Conservation (phyloP, 1,140 invertebrate genomes). For the Drosophila azteca region DNA sequence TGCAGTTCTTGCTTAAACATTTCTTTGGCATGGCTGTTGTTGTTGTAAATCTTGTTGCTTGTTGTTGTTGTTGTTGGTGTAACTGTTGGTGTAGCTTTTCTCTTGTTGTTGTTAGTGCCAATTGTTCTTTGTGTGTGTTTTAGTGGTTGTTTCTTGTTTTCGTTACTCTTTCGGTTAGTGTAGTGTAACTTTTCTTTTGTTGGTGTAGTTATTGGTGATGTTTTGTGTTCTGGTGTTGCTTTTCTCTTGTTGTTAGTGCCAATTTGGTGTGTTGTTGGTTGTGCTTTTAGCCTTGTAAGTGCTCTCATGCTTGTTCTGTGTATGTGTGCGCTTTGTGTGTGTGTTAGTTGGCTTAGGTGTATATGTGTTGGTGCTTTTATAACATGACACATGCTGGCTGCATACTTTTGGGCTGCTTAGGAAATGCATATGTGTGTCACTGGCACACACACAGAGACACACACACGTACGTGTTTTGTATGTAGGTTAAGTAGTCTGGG, state of each 20-base stretch:
- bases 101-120: constrained; percentile 25
- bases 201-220: constrained; percentile 12
- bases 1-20: constrained; percentile 35
- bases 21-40: constrained; percentile 5
- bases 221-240: constrained; percentile 2
- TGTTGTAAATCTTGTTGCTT: constrained; percentile 2
- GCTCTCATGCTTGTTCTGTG: neutral
- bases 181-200: constrained; percentile 7
- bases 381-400: constrained; percentile 42
- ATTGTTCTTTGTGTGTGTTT: constrained; percentile 9
- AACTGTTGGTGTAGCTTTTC: constrained; percentile 3
- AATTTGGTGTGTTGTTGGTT: constrained; percentile 46
- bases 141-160: constrained; percentile 1
- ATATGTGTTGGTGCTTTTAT: constrained; percentile 37
- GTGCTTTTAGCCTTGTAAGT: constrained; percentile 44
- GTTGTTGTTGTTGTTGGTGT: constrained; percentile 5
- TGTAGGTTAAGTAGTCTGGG: constrained; percentile 77
- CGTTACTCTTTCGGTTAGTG: neutral
- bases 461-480: no score
- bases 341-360: constrained; percentile 12
- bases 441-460: no score
- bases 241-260: constrained; percentile 65
- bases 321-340: neutral
- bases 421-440: constrained; percentile 1
- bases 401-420: constrained; percentile 12